Percentiles rank a stretch among this genome's conserved stretches.
Conservation (phyloP, 2,888 invertebrate genomes). For the Germaria angustata region DNA sequence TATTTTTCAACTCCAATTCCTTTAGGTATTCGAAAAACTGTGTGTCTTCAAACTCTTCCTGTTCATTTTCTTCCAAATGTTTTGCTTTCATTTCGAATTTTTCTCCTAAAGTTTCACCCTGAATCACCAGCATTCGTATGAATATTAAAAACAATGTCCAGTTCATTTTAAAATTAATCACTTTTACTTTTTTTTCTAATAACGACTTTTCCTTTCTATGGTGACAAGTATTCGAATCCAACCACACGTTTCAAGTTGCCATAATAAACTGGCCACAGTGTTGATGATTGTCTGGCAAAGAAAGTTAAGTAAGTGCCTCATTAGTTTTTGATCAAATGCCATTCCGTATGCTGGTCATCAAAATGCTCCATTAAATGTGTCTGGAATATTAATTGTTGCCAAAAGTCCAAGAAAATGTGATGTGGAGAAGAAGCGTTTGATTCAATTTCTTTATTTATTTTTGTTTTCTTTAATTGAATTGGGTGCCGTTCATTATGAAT, state of each 20-base stretch:
- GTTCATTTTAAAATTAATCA: conserved; percentile 27
- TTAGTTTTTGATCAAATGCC: not conserved
- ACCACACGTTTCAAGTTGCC: conserved; percentile 23
- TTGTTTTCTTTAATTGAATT: conserved; percentile 13
- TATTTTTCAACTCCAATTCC: conserved; percentile 35
- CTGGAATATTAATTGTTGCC: conserved; percentile 48
- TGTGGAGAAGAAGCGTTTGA: not conserved
- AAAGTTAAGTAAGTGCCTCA: conserved; percentile 53
- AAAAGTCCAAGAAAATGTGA: not conserved
- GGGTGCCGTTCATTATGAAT: not conserved
- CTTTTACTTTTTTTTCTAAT: conserved; percentile 51
- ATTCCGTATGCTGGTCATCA: conserved; percentile 51
- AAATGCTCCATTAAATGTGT: conserved; percentile 57
- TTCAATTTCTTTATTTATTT: too few species aligned
- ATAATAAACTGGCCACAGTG: conserved; percentile 47
- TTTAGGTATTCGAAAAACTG: not conserved
- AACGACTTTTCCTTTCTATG: not conserved
- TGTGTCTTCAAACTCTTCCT: not conserved
- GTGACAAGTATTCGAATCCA: not conserved
- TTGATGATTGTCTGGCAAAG: conserved; percentile 30
- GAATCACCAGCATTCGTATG: not conserved
- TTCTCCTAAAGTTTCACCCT: conserved; percentile 7
- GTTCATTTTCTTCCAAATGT: not conserved
- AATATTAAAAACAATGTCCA: conserved; percentile 7
- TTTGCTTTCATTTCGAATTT: not conserved